phyloP scores from a whole-genome alignment of 2,888 invertebrate genomes.

The Xanthorhoe spadicearia region DNA sequence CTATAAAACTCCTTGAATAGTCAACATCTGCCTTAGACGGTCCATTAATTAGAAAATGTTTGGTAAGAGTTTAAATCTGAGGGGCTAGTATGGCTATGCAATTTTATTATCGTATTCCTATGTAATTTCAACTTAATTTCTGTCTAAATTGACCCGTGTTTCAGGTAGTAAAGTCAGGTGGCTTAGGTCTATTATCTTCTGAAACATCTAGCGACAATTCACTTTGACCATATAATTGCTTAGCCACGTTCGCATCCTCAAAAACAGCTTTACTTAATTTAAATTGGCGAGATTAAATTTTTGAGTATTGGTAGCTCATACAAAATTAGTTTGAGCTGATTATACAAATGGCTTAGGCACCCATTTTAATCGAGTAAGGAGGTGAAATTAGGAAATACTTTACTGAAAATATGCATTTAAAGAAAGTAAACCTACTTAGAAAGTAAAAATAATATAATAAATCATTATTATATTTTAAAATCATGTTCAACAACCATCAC shows the following conservation, averaged over 20 bases:
- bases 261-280: no score
- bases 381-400: no score
- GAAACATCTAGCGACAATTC: no score
- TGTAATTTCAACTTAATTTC: neutral
- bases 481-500: neutral
- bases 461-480: neutral
- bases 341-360: no score
- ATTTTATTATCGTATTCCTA: neutral
- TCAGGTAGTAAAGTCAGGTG: neutral
- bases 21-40: conserved; percentile 32
- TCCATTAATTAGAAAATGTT: neutral
- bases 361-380: no score
- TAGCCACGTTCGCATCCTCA: no score
- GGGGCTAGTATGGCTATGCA: neutral
- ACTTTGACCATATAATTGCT: no score
- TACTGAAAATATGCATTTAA: neutral
- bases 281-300: no score
- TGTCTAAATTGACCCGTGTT: neutral
- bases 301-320: no score
- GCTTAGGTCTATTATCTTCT: no score
- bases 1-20: conserved; percentile 8
- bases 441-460: neutral
- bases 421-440: neutral
- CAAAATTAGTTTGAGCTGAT: neutral
- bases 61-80: neutral